Evolutionary conservation across 2,113 vertebrate genomes (phyloP).

Genomic region (Micromys minutus): DNA sequence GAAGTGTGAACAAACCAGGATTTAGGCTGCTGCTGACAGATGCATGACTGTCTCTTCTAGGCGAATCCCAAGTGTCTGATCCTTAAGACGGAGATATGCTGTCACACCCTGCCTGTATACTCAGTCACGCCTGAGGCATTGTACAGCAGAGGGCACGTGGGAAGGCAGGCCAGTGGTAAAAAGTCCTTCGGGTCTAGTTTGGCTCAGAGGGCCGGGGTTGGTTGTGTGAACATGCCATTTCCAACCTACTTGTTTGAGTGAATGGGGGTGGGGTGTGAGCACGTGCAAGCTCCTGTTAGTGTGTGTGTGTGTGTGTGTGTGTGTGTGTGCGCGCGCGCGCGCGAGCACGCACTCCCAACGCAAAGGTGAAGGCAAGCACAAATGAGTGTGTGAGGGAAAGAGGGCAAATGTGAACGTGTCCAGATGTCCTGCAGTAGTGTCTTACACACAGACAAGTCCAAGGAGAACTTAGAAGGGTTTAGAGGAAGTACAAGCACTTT

Average conservation of each 20-base stretch:
- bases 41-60: neutral
- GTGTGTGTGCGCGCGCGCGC: neutral
- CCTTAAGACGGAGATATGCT: neutral
- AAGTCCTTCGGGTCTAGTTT: neutral
- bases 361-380: neutral
- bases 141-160: neutral
- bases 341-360: too few species aligned
- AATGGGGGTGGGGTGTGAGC: neutral
- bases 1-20: neutral
- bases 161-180: fast-evolving
- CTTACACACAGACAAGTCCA: neutral
- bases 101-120: neutral
- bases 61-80: neutral
- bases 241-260: neutral
- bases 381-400: too few species aligned
- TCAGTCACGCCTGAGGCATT: neutral
- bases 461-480: neutral
- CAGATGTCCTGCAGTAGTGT: neutral
- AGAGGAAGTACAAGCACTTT: neutral
- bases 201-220: neutral
- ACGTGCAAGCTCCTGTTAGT: neutral
- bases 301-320: neutral
- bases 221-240: neutral
- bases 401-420: neutral
- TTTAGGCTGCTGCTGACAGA: neutral